These are phyloP conservation scores for Moxostoma hubbsi DNA, from an alignment of 2,797 vertebrate species.

Conservation along the genomic window DNA sequence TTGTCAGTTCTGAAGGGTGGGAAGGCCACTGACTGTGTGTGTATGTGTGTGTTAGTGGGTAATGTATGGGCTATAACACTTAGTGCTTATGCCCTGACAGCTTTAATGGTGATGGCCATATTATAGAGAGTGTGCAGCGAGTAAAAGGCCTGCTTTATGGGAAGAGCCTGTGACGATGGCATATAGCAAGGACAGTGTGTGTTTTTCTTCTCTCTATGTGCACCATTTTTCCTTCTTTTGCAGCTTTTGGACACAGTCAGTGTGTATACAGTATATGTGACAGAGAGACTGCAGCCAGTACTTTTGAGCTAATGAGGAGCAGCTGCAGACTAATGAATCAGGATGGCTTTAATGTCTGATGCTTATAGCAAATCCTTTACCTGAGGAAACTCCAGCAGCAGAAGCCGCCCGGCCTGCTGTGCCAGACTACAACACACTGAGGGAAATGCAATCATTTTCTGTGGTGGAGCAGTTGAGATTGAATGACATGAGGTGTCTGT, in stretches of 20 bases:
- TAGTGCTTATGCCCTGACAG: conserved; percentile 77
- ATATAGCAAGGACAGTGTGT: conserved; percentile 56
- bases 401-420: neutral
- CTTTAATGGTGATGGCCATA: conserved; percentile 86
- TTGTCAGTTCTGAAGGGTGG: conserved; percentile 41
- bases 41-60: conserved; percentile 63
- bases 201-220: conserved; percentile 31
- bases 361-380: conserved; percentile 60
- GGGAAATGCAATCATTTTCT: conserved; percentile 33
- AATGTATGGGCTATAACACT: conserved; percentile 79
- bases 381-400: conserved; percentile 51
- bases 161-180: conserved; percentile 49
- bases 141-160: conserved; percentile 64
- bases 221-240: neutral
- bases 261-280: conserved; percentile 38
- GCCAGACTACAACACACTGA: neutral
- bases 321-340: conserved; percentile 70
- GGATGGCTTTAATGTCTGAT: conserved; percentile 68
- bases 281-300: conserved; percentile 13
- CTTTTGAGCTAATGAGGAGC: conserved; percentile 65
- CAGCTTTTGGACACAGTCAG: neutral
- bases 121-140: conserved; percentile 79
- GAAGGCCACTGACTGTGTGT: conserved; percentile 39
- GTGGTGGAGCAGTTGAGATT: conserved; percentile 57
- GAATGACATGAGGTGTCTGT: conserved; percentile 61